Base-by-base conservation (phyloP, 2,888 invertebrate species). In the Temnothorax ravouxi region DNA sequence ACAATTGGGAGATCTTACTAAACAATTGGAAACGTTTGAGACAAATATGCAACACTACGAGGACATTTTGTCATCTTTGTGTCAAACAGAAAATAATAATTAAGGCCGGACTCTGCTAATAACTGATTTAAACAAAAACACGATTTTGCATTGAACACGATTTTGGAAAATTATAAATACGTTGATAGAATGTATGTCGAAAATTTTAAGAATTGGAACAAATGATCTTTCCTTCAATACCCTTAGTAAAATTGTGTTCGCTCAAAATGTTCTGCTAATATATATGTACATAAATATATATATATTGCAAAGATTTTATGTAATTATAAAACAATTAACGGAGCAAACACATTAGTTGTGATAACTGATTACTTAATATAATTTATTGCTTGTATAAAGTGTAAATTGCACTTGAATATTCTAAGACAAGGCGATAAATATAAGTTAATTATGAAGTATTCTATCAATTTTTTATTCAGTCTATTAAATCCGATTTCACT, bases 11-110 rank as follows among this genome's bases (percentile, higher is more conserved):
- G 96, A 96, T 41, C 95, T 98, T 52, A 96, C 97, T 0, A 96
- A 96, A 87, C 97, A 97, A 93, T 95, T 98, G 84, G 97, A 97
- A 92, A 96, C 96, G 90, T 97, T 97, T 94, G 98, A 98, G 93
- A 97, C 97, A 15, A 97, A 97, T 71, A 96, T 97, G 89, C 96
- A 96, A 3, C 97, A 97, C 93, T 98, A 97, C 94, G 98, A 98
- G 92, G 97, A 96, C 89, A 96, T 98, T 95, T 96, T 98, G 38
- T 96, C 97, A 52, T 96, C 97, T 15, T 96, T 97, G 93, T 96
- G 96, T 93, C 96, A 96, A 92, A 96, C 96, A 64, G 96, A 96
- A 0, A 96, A 96, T 91, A 96, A 96, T 95, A 96, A 96, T 90
- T 93, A 87, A 90, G 3, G 18, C 13, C 54, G 15, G 15, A 44